phyloP scores from a whole-genome alignment of 2,113 vertebrate genomes.

The Platycercus adscitus region DNA sequence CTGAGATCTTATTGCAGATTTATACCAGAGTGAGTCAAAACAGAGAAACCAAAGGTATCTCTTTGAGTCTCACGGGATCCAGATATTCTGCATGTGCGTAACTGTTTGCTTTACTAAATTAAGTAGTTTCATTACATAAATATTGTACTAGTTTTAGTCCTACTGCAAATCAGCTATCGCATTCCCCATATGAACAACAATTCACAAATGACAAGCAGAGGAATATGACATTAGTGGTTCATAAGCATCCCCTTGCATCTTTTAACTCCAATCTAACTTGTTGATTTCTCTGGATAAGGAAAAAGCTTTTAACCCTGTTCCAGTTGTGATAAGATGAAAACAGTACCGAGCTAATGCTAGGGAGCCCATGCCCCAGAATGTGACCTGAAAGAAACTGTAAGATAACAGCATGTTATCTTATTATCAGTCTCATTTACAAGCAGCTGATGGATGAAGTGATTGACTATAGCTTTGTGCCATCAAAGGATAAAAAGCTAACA shows the following conservation, averaged over 20 bases:
- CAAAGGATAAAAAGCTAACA: not conserved
- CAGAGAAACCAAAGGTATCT: not conserved
- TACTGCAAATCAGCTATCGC: not conserved
- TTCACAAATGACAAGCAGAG: not conserved
- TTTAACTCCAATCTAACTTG: not conserved
- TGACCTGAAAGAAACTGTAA: not conserved
- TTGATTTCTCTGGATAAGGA: not conserved
- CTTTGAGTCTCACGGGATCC: not conserved
- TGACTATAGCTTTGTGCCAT: not conserved
- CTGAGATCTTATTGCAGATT: not conserved
- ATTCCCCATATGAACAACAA: not conserved
- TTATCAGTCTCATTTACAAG: not conserved
- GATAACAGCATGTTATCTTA: not conserved
- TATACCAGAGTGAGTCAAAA: not conserved
- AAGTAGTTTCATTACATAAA: slow-evolving; percentile 11
- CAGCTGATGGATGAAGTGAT: not conserved
- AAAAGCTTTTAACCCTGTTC: not conserved
- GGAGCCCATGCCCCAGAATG: not conserved
- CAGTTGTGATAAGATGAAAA: not conserved
- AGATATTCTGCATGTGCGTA: not conserved
- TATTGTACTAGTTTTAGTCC: not conserved
- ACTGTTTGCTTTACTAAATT: slow-evolving; percentile 3
- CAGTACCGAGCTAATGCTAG: not conserved
- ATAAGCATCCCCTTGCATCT: not conserved
- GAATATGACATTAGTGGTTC: not conserved